Conservation (phyloP, 2,113 vertebrate species). For the Pachycephala philippinensis region DNA sequence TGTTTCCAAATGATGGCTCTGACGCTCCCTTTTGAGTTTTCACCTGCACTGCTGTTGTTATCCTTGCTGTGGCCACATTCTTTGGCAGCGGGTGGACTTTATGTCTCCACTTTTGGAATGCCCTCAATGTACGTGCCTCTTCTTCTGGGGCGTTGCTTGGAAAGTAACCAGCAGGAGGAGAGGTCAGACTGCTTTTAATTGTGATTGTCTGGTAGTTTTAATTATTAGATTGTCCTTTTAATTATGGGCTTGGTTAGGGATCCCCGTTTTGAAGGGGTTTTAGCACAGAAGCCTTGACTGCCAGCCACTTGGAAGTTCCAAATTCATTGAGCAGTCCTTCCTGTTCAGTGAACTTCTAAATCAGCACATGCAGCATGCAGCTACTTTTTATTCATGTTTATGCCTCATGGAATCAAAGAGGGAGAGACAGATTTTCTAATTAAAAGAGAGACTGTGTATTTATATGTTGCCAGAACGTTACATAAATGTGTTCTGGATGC, state of each 20-base stretch:
- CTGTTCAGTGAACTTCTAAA: background rate
- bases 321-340: background rate
- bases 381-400: background rate
- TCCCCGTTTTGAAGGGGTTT: background rate
- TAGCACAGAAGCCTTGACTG: background rate
- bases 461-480: background rate
- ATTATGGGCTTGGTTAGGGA: accelerated
- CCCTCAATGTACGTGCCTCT: accelerated
- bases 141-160: background rate
- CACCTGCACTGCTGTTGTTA: too few relatives aligned
- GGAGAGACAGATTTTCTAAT: background rate
- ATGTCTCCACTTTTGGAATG: background rate
- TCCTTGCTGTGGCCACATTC: background rate
- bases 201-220: background rate
- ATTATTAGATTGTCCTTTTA: background rate
- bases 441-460: background rate
- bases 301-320: background rate
- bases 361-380: background rate
- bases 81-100: background rate
- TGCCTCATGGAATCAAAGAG: background rate
- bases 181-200: background rate
- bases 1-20: background rate
- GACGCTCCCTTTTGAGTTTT: background rate
- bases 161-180: background rate
- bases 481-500: background rate